These are phyloP conservation scores for Calyptomena viridis DNA, from an alignment of 2,113 vertebrate species.

Conservation along the genomic window DNA sequence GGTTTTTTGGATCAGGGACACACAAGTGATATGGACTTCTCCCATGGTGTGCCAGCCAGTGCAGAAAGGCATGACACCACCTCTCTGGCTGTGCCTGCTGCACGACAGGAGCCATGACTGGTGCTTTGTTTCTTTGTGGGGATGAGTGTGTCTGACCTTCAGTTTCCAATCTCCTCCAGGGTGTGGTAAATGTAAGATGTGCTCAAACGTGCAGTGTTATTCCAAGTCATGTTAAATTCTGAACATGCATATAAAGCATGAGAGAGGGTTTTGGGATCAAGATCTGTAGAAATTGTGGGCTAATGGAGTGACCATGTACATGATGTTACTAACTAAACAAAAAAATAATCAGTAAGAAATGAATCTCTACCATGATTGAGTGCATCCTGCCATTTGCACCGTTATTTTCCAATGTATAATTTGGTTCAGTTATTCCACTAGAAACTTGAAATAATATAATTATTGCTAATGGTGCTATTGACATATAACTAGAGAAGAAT, in stretches of 20 bases:
- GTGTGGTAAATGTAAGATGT: not conserved
- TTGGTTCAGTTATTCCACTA: not conserved
- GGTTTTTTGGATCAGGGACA: not conserved
- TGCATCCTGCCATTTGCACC: not conserved
- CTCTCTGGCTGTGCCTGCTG: not conserved
- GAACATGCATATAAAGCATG: not conserved
- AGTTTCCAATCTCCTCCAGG: not conserved
- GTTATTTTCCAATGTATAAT: not conserved
- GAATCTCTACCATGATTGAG: fast-evolving
- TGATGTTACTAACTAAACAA: not conserved
- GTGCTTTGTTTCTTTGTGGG: not conserved
- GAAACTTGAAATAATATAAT: not conserved
- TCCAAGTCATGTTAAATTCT: not conserved
- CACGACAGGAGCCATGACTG: not conserved
- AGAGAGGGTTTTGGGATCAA: fast-evolving
- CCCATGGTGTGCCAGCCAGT: fast-evolving
- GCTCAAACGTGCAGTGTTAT: not conserved
- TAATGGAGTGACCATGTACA: not conserved
- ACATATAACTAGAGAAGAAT: not conserved
- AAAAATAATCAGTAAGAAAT: not conserved
- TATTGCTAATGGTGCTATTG: not conserved
- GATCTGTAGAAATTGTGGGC: not conserved
- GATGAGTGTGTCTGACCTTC: not conserved
- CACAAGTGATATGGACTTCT: not conserved
- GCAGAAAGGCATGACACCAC: not conserved